These are phyloP conservation scores for Colinus virginianus DNA, from an alignment of 2,113 vertebrate species.

Conservation along the genomic window DNA sequence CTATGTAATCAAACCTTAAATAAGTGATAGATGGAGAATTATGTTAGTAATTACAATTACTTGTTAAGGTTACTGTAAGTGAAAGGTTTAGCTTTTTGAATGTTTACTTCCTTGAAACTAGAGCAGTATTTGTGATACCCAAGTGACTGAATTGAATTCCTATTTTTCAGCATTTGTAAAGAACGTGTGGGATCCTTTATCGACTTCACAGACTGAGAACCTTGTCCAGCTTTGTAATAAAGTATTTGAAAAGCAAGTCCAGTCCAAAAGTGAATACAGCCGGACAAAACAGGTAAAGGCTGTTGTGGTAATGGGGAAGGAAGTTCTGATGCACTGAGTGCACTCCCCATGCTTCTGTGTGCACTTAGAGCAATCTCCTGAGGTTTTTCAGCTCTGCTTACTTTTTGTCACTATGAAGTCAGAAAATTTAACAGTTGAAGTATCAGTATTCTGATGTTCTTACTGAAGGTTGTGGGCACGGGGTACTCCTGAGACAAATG, in stretches of 20 bases:
- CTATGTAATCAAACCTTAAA: background rate
- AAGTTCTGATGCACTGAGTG: background rate
- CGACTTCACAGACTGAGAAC: conserved; percentile 82
- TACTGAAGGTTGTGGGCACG: background rate
- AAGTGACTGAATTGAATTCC: background rate
- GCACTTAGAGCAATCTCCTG: background rate
- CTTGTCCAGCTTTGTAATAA: conserved; percentile 83
- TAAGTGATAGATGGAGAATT: background rate
- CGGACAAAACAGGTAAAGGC: conserved; percentile 85
- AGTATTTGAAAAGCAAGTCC: conserved; percentile 79
- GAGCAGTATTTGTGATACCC: no score
- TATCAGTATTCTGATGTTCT: background rate
- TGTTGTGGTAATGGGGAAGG: background rate
- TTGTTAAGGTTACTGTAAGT: background rate
- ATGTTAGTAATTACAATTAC: background rate
- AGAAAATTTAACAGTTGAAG: background rate
- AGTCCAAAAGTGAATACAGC: conserved; percentile 79
- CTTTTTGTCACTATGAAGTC: background rate
- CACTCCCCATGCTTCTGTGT: accelerated
- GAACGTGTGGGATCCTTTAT: conserved; percentile 91
- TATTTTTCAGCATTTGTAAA: conserved; percentile 81
- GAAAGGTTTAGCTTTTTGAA: background rate
- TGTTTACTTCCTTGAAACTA: background rate
- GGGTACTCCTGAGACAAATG: background rate
- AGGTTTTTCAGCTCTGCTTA: background rate